Conservation (phyloP, 2,888 invertebrate genomes). For the Drosophila robusta region DNA sequence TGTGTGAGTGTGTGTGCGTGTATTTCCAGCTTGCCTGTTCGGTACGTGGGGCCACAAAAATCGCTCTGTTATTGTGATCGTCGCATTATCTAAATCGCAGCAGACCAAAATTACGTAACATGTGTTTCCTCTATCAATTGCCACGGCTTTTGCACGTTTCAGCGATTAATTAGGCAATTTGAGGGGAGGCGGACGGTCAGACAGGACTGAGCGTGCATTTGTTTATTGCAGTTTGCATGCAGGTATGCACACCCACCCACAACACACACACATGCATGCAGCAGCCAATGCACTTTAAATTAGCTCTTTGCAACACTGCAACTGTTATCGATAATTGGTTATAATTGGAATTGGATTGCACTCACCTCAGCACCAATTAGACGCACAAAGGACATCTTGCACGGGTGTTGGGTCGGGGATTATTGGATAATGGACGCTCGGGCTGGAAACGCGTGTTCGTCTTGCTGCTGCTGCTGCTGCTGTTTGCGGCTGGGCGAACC, state of each 20-base stretch:
- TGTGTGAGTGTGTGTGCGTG: background rate
- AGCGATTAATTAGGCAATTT: constrained; percentile 23
- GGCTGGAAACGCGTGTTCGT: constrained; percentile 34
- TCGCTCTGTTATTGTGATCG: constrained; percentile 39
- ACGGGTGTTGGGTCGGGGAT: constrained; percentile 24
- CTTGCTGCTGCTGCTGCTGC: constrained; percentile 23
- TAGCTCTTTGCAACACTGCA: constrained; percentile 20
- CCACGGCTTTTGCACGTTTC: constrained; percentile 11
- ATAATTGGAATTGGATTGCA: background rate
- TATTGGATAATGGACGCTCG: constrained; percentile 38
- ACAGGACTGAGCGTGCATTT: background rate
- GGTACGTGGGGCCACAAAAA: background rate
- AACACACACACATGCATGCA: background rate
- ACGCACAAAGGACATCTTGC: constrained; percentile 82
- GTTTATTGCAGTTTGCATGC: constrained; percentile 22
- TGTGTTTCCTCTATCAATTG: constrained; percentile 26
- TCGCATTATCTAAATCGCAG: constrained; percentile 39
- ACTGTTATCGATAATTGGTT: constrained; percentile 30
- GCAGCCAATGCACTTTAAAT: constrained; percentile 3
- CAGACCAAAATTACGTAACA: constrained; percentile 52
- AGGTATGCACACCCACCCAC: constrained; percentile 16
- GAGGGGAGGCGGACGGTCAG: background rate
- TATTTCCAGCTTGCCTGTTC: constrained; percentile 3
- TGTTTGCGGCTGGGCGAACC: constrained; percentile 58
- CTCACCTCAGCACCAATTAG: constrained; percentile 83